Base-by-base conservation (phyloP, 1,140 invertebrate species). In the Phenacoccus solenopsis region DNA sequence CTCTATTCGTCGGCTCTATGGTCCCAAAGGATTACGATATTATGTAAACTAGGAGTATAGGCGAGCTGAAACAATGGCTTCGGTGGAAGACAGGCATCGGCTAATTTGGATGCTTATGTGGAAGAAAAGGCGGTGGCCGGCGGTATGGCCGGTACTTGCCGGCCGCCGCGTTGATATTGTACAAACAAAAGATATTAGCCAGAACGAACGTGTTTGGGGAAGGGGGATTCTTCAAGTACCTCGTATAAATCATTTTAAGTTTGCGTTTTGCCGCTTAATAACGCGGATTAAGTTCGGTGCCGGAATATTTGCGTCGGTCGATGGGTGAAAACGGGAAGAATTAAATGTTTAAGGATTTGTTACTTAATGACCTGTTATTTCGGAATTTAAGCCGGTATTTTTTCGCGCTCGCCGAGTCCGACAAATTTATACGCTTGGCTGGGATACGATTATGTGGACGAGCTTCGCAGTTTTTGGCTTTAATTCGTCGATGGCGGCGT, bases 301-400 rank as follows among this genome's bases (percentile, higher is more conserved):
- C 16, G 16, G 30, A 13, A 32, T 32, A 7, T 32, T 32, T 32
- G 30, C 30, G n/a, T 16, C 38, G 38, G 4, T 9, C 38, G 38
- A 49, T 49, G 38, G 38, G 38, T 49, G 38, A 49, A 49, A 49
- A 49, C 38, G 38, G 38, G 38, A 49, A 49, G 38, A 49, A 49
- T 49, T 49, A 49, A 49, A 49, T 49, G 38, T 49, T 49, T n/a
- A n/a, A 49, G 38, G 38, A 49, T 49, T 49, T 49, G 38, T 49
- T 49, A 49, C 5, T 9, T 49, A 49, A 49, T 49, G 38, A 49
- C 38, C 38, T 49, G 38, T 49, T 49, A 49, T 49, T 49, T 49
- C 16, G 38, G 16, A 49, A 49, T 49, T 49, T 49, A 49, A 49
- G 38, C 38, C 38, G 38, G 20, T 49, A 49, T 32, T 32, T n/a